Base-by-base conservation (phyloP, 1,140 invertebrate species). In the Dinothrombium tinctorium region DNA sequence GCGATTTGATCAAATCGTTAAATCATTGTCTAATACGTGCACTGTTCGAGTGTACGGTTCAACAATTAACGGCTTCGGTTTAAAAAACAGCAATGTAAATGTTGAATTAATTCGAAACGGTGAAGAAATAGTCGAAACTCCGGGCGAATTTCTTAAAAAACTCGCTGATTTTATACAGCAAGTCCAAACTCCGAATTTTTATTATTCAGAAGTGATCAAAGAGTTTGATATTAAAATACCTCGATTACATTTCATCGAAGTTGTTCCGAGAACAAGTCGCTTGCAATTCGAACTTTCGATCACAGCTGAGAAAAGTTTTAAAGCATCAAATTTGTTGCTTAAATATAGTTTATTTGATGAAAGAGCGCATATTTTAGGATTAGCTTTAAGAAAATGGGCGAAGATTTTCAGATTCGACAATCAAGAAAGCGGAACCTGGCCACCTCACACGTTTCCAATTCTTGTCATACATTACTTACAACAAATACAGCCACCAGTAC, bases 401-500 rank as follows among this genome's bases (percentile, higher is more conserved):
- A 42, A 45, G 56, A 43, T 56, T 5, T 71, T 67, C 59, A 61
- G 65, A 33, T 66, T 71, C 43, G 61, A 67, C 33, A 66, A 70
- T 58, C 67, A 68, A 2, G 67, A 67, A 1, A 51, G 59, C 43
- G 69, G 68, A 6, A 67, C 65, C 47, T 52, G 71, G n/a, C 70
- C 69, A 15, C 68, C 67, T 1, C 69, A 70, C 49, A 62, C 64
- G 11, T 70, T 67, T 52, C 61, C 63, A 23, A 50, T 71, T 19
- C 65, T 72, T 60, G 52, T 68, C 37, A 54, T 71, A 8, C 64
- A 69, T 51, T 72, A 65, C 51, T 55, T 71, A 12, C 69, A 71
- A 50, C 63, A 66, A 49, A 57, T 58, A 25, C 48, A 56, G 17
- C 66, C 66, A 43, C 68, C 69, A 21, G 64, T 72, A 19, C 52